Evolutionary conservation across 1,140 invertebrate genomes (phyloP).

Genomic region (Bombus sylvicola): DNA sequence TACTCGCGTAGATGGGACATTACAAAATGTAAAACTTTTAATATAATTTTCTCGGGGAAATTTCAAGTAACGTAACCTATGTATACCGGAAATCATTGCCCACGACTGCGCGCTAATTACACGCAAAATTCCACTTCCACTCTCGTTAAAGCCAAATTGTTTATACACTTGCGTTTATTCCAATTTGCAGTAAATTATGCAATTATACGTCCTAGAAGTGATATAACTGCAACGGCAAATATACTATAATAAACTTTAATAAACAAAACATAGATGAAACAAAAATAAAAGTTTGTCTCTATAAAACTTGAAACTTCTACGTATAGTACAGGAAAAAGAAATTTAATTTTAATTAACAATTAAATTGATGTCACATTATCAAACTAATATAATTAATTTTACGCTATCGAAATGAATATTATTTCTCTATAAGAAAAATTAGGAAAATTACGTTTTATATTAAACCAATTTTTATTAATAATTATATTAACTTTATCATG

Average conservation of each 20-base stretch:
- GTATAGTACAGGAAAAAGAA: no score
- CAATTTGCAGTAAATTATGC: background rate
- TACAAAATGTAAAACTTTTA: background rate
- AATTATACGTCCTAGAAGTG: background rate
- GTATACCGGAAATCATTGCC: constrained; percentile 5
- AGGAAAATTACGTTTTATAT: no score
- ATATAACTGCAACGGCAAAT: no score
- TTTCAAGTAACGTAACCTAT: background rate
- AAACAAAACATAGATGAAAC: background rate
- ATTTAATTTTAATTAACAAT: no score
- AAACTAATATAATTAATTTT: no score
- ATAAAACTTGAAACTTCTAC: background rate
- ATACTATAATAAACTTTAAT: no score
- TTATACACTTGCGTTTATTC: background rate
- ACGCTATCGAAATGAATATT: no score
- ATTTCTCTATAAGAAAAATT: no score
- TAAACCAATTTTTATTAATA: background rate
- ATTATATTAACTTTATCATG: background rate
- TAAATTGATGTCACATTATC: no score
- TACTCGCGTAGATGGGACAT: background rate
- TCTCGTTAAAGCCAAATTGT: constrained; percentile 12
- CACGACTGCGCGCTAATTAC: constrained; percentile 1
- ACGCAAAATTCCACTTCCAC: background rate
- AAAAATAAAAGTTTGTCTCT: background rate
- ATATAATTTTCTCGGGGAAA: constrained; percentile 4